phyloP scores from a whole-genome alignment of 1,140 invertebrate genomes.

The Dinoponera quadriceps region DNA sequence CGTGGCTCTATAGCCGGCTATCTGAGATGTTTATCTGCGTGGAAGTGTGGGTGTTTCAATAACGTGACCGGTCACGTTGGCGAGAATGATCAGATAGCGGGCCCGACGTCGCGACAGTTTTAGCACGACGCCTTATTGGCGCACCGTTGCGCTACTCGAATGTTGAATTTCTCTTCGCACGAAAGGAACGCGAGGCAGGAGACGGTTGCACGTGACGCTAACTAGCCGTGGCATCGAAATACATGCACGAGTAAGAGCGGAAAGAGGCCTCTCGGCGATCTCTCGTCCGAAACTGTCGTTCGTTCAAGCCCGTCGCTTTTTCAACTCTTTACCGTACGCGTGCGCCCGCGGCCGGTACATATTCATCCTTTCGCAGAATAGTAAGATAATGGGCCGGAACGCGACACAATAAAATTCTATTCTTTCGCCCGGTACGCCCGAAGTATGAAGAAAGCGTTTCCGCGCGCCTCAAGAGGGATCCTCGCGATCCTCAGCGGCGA shows the following conservation, averaged over 20 bases:
- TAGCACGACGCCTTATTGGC: constrained; percentile 62
- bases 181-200: neutral
- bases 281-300: neutral
- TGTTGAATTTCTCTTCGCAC: constrained; percentile 11
- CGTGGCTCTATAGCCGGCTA: constrained; percentile 56
- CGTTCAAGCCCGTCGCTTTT: neutral
- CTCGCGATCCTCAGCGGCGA: constrained; percentile 62
- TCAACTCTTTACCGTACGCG: constrained; percentile 18
- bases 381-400: constrained; percentile 12
- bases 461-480: constrained; percentile 34
- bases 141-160: constrained; percentile 16
- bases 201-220: neutral
- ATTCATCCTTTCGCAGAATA: constrained; percentile 14
- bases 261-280: neutral
- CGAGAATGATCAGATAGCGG: constrained; percentile 74
- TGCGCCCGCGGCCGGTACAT: constrained; percentile 13
- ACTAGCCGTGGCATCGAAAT: constrained; percentile 22
- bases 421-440: neutral
- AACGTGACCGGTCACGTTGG: constrained; percentile 75
- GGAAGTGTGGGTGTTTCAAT: constrained; percentile 75
- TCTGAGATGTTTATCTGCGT: constrained; percentile 73
- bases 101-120: constrained; percentile 70
- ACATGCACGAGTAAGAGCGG: neutral
- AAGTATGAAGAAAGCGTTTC: constrained; percentile 19
- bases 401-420: constrained; percentile 34